Evolutionary conservation across 2,888 invertebrate genomes (phyloP).

Genomic region (Ochropleura plecta): DNA sequence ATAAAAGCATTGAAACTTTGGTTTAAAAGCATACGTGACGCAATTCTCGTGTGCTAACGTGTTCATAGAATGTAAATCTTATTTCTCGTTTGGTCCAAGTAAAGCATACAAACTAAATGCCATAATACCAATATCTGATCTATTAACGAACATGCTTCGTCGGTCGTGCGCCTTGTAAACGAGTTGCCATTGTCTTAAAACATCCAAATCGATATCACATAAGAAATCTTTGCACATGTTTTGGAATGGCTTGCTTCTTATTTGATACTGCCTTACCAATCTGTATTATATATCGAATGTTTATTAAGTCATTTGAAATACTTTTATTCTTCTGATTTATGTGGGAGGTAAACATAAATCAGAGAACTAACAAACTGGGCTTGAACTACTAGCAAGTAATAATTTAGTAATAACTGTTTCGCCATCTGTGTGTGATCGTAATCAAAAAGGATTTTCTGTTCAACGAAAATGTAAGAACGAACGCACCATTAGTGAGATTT

Average conservation of each 20-base stretch:
- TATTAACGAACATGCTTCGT: slow-evolving; percentile 34
- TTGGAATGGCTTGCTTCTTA: slow-evolving; percentile 11
- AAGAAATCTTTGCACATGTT: slow-evolving; percentile 39
- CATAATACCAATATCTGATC: slow-evolving; percentile 42
- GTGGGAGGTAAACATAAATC: background rate
- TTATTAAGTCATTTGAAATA: slow-evolving; percentile 7
- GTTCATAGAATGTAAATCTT: slow-evolving; percentile 48
- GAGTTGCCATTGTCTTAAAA: slow-evolving; percentile 47
- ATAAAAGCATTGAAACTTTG: slow-evolving; percentile 44
- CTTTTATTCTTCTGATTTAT: slow-evolving; percentile 25
- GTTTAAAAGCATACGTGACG: slow-evolving; percentile 60
- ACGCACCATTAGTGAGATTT: slow-evolving; percentile 6
- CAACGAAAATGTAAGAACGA: slow-evolving; percentile 27
- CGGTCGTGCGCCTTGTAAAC: slow-evolving; percentile 35
- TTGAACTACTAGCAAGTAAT: slow-evolving; percentile 20
- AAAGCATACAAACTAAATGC: slow-evolving; percentile 32
- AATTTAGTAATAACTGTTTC: slow-evolving; percentile 19
- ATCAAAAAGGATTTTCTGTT: slow-evolving; percentile 1
- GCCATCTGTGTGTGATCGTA: slow-evolving; percentile 20
- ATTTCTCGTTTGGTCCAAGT: slow-evolving; percentile 44
- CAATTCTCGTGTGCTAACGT: slow-evolving; percentile 41
- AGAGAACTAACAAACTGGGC: background rate
- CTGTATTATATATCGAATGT: slow-evolving; percentile 14
- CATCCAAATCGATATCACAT: slow-evolving; percentile 42
- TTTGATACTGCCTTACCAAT: slow-evolving; percentile 8